Conservation (phyloP, 2,888 invertebrate species). For the Trissolcus japonicus region DNA sequence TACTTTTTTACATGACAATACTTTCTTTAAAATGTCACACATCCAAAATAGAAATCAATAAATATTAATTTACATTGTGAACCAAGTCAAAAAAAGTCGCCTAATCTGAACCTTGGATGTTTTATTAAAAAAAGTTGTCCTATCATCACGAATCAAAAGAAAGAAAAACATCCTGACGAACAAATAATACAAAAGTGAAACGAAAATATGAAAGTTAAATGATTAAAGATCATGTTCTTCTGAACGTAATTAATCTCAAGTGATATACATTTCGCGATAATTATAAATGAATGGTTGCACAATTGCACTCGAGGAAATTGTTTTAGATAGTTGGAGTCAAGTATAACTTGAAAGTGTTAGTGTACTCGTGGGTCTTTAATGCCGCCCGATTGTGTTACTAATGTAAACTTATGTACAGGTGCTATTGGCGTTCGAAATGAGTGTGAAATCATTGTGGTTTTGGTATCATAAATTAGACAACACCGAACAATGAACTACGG, state of each 20-base stretch:
- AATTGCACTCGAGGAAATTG: neutral
- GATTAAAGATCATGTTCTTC: neutral
- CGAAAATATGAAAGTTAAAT: neutral
- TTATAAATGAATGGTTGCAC: slow-evolving; percentile 1
- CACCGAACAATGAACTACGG: slow-evolving; percentile 49
- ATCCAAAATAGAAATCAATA: no score
- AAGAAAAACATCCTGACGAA: no score
- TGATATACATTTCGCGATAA: neutral
- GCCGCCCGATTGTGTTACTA: slow-evolving; percentile 26
- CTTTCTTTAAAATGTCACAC: neutral
- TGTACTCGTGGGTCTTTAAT: slow-evolving; percentile 36
- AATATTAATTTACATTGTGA: no score
- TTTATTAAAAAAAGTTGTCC: no score
- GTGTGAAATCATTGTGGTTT: slow-evolving; percentile 31
- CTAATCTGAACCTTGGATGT: no score
- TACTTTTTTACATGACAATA: neutral
- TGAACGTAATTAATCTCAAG: no score
- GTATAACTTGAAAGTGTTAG: slow-evolving; percentile 5
- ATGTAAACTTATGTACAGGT: slow-evolving; percentile 31
- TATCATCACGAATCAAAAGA: no score
- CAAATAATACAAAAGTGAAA: neutral
- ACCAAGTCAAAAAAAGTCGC: neutral
- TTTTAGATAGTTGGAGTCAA: slow-evolving; percentile 1
- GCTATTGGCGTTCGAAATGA: slow-evolving; percentile 35
- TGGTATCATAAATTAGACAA: slow-evolving; percentile 45